Base-by-base conservation (phyloP, 2,113 vertebrate genomes). In the Anseranas semipalmata region DNA sequence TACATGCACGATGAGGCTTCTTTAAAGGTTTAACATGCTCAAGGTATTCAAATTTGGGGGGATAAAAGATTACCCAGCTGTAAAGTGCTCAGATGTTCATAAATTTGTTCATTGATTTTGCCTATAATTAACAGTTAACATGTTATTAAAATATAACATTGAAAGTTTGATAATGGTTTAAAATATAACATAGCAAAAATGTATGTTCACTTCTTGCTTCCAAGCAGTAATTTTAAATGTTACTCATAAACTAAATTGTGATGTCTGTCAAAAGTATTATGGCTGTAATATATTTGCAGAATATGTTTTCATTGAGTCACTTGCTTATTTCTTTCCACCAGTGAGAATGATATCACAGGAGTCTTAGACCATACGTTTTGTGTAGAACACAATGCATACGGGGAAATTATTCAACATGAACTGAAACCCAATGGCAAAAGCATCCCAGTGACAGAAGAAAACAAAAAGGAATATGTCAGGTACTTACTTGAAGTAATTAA, bases 321-420 rank as follows among this genome's bases (percentile, higher is more conserved):
- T 45, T 80, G 32, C 92, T 89, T 72, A 19, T 85, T 93, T 80
- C 43, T 71, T 55, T 82, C 75, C 75, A 60, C 63, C 97, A 99
- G 99, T 94, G 99, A 99, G 97, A 99, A 99, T 35, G 99, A 99
- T 97, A 99, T 99, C 98, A 99, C 99, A 10, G 99, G 99, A 84
- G 99, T 99, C 94, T 98, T 99, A 98, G 99, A 99, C 97, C 99
- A 99, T 96, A 99, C 99, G 2, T 99, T 99, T 96, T 99, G 99
- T 58, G 99, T 99, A 6, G 99, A 99, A 58, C 99, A 99, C 98
- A 99, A 99, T 1, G 99, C 99, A 4, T 99, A 99, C 1, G 99
- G 99, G 39, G 99, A 99, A 98, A 99, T 99, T 94, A 99, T 99
- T 96, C 99, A 99, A 90, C 99, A 99, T 19, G 99, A 99, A 92